Evolutionary conservation across 1,140 invertebrate species (phyloP).

Genomic region (Acromyrmex heyeri): DNA sequence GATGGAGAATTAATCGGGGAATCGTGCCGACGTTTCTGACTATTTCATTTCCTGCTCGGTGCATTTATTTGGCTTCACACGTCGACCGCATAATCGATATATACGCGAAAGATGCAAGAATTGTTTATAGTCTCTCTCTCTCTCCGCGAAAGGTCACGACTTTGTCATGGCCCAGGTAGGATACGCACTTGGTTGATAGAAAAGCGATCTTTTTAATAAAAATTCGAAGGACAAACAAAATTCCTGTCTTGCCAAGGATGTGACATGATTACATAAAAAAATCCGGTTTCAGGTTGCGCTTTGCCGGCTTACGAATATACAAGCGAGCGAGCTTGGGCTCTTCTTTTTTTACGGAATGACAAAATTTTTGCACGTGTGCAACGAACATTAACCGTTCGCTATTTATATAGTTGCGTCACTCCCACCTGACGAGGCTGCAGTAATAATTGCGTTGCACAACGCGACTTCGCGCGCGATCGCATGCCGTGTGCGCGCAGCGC

Average conservation of each 20-base stretch:
- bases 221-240: slow-evolving; percentile 35
- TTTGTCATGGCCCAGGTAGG: neutral
- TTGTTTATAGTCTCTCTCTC: neutral
- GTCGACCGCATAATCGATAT: slow-evolving; percentile 46
- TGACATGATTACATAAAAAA: slow-evolving; percentile 36
- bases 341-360: slow-evolving; percentile 30
- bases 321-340: slow-evolving; percentile 2
- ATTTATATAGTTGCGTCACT: slow-evolving; percentile 71
- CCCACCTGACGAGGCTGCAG: slow-evolving; percentile 56
- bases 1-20: slow-evolving; percentile 47
- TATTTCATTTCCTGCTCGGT: slow-evolving; percentile 50
- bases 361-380: slow-evolving; percentile 66
- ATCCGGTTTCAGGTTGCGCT: slow-evolving; percentile 18
- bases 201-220: slow-evolving; percentile 6
- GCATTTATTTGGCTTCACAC: slow-evolving; percentile 54
- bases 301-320: neutral
- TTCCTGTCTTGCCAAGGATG: slow-evolving; percentile 25
- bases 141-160: slow-evolving; percentile 35
- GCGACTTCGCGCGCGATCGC: slow-evolving; percentile 12
- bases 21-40: slow-evolving; percentile 36
- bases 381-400: slow-evolving; percentile 33
- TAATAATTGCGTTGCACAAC: slow-evolving; percentile 67
- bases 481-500: neutral
- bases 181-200: neutral
- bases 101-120: neutral